Percentiles rank a stretch among this genome's conserved stretches.
Conservation (phyloP, 1,140 invertebrate genomes). For the Dinoponera quadriceps region DNA sequence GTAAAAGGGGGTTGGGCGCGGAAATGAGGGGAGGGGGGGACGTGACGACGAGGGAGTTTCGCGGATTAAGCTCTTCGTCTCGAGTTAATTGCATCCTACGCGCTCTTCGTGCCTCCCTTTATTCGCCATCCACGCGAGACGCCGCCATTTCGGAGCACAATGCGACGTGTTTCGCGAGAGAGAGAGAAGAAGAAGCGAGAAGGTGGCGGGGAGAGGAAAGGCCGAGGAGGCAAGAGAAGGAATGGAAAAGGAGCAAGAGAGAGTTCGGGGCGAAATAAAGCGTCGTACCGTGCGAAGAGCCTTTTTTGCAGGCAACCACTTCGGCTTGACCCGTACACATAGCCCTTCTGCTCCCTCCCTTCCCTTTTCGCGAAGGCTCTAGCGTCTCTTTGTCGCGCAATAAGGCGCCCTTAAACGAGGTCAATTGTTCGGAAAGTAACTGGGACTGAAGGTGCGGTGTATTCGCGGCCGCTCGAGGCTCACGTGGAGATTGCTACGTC, state of each 20-base stretch:
- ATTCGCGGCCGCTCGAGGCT: slow-evolving; percentile 2
- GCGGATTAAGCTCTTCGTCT: slow-evolving; percentile 62
- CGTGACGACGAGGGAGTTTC: slow-evolving; percentile 66
- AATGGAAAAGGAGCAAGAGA: slow-evolving; percentile 17
- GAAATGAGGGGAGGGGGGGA: slow-evolving; percentile 6
- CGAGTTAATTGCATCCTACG: slow-evolving; percentile 63
- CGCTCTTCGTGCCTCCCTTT: slow-evolving; percentile 33
- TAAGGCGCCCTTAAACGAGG: slow-evolving; percentile 72
- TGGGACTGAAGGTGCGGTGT: slow-evolving; percentile 28
- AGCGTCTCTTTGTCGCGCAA: slow-evolving; percentile 66
- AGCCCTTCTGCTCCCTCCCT: slow-evolving; percentile 55
- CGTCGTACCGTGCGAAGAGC: slow-evolving; percentile 63
- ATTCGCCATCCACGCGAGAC: slow-evolving; percentile 42
- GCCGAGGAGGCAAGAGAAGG: slow-evolving; percentile 16
- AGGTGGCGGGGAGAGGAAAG: neutral
- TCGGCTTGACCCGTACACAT: slow-evolving; percentile 63
- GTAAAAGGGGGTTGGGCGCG: neutral
- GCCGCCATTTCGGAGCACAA: slow-evolving; percentile 62
- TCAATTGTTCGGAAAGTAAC: slow-evolving; percentile 78
- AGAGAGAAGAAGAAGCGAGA: neutral
- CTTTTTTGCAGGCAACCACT: slow-evolving; percentile 68
- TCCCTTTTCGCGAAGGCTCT: slow-evolving; percentile 52
- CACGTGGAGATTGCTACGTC: slow-evolving; percentile 25
- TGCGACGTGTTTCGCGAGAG: slow-evolving; percentile 48
- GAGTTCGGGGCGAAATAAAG: slow-evolving; percentile 67